Evolutionary conservation across 2,113 vertebrate genomes (phyloP), one percentile per base, ranked within the genome.

Genomic region (Emydura subglobosa): DNA sequence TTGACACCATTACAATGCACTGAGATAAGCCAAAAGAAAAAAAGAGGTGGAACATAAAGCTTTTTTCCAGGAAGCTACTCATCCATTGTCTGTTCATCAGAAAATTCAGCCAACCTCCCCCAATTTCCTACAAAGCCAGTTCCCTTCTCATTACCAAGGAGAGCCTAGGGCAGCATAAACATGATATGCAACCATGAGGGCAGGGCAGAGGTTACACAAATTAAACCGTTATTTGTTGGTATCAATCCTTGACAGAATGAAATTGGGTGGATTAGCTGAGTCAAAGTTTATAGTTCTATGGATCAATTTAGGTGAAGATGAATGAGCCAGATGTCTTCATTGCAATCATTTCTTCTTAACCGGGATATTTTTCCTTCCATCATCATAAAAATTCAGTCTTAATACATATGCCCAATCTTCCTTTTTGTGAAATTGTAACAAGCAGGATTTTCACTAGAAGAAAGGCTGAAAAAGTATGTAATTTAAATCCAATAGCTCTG

Each of bases 401-500:
- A 97, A 88, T 82, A 89, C n/a, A 0, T 0, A 78, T 53, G 87
- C 53, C 85, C 92, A 95, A 95, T 84, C 95, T 96, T 81, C 13
- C 76, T 54, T 72, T 90, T 91, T 94, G 90, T 88, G 59, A 86
- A 95, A 94, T 86, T 90, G 93, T 72, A 83, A n/a, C 80, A 87
- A 82, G 84, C 76, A 89, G 84, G 78, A 84, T 91, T 92, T 87
- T 91, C 80, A 90, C 87, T 83, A 59, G 65, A 81, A 50, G 44
- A 79, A 87, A 94, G 72, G 57, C 91, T 0, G 0, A 91, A 92
- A 82, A 96, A 86, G 25, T 31, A 49, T 85, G 78, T 54, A 84
- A 96, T 94, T 96, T 91, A 95, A 96, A 96, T 61, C 22, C 83
- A 89, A 34, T 80, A 82, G 65, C 4, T 83, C 85, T 94, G 12